Evolutionary conservation across 2,888 invertebrate genomes (phyloP), one percentile per base, ranked within the genome.

Genomic region (Pyralis farinalis): DNA sequence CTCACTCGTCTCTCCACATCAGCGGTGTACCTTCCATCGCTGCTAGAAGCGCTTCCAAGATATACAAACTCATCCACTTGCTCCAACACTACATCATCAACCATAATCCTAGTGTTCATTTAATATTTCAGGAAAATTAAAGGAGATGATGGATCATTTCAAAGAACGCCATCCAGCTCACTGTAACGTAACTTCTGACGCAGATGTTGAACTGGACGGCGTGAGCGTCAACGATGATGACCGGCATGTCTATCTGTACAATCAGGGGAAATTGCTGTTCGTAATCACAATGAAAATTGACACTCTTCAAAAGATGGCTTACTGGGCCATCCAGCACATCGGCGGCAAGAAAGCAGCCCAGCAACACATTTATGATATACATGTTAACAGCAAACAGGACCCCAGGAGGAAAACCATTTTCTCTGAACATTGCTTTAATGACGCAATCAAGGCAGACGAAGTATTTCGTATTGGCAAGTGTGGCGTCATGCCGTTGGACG

Each of bases 351-450:
- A 64, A 43, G 49, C 48, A 1, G 87, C 87, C 1, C 63, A 67
- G 11, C 74, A 82, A 35, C 74, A 81, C 43, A 55, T 84, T 29
- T 87, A 79, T 46, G 86, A 85, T 52, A 74, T 87, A 44, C 76
- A 82, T 27, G 49, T 87, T 0, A 61, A 52, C 7, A 84, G 84
- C 55, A 74, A 71, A 43, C 69, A 71, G 46, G 79, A 83, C 37
- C 32, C 53, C 3, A 63, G 77, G 27, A 67, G 81, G 6, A 80
- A 79, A 50, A 71, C 69, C 0, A 66, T 68, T 8, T 87, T 74
- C 47, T 70, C 56, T 2, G 87, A 87, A 42, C 72, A 81, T 45
- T 87, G 87, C 49, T 80, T 70, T 44, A 84, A 75, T 49, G 85
- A 87, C 46, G 57, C 72, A 4, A 53, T 76, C 8, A 78, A 79